Evolutionary conservation across 1,140 invertebrate genomes (phyloP).

Genomic region (Gyrodactylus bullatarudis): DNA sequence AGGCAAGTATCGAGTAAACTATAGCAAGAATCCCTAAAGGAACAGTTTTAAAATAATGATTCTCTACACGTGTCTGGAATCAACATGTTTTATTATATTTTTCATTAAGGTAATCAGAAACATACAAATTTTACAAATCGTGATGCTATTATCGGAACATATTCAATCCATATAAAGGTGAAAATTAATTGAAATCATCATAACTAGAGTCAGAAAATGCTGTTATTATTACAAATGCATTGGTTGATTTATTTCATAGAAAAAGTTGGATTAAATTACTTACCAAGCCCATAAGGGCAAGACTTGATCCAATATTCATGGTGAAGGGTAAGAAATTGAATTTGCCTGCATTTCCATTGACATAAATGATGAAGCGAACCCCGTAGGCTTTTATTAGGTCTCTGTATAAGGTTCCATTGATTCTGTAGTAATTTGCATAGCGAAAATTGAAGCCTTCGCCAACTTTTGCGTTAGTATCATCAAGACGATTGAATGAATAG

Average conservation of each 20-base stretch:
- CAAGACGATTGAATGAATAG: slow-evolving; percentile 21
- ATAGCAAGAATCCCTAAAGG: too few relatives aligned
- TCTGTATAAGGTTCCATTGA: slow-evolving; percentile 15
- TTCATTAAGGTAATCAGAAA: too few relatives aligned
- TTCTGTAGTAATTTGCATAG: slow-evolving; percentile 15
- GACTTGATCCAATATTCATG: slow-evolving; percentile 24
- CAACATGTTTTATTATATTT: too few relatives aligned
- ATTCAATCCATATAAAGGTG: too few relatives aligned
- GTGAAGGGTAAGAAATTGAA: slow-evolving; percentile 23
- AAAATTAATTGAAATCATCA: too few relatives aligned
- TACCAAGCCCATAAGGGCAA: slow-evolving; percentile 23
- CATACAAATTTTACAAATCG: too few relatives aligned
- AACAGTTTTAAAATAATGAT: too few relatives aligned
- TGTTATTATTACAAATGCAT: background rate
- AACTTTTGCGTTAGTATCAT: slow-evolving; percentile 13
- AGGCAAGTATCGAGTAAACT: too few relatives aligned
- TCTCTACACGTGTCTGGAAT: too few relatives aligned
- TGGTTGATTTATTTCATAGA: background rate
- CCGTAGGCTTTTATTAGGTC: slow-evolving; percentile 25
- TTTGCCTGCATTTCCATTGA: slow-evolving; percentile 22
- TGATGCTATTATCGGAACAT: too few relatives aligned
- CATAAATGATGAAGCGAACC: slow-evolving; percentile 22
- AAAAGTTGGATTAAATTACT: slow-evolving; percentile 10
- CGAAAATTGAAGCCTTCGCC: slow-evolving; percentile 25
- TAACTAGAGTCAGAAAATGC: too few relatives aligned